Percentiles rank a stretch among this genome's conserved stretches.
Conservation (phyloP, 2,888 invertebrate genomes). For the Melitaea athalia region DNA sequence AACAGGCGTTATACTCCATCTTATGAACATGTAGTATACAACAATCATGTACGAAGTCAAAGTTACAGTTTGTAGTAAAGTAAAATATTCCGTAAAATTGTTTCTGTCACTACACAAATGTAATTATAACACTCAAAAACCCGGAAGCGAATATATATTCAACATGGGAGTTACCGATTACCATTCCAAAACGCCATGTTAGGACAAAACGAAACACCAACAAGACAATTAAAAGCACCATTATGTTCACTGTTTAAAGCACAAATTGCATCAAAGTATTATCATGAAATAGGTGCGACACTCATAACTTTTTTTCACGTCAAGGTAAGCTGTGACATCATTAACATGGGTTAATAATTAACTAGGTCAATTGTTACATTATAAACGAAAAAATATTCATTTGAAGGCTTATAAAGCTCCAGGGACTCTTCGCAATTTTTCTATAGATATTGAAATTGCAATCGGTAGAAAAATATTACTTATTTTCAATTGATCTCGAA, state of each 20-base stretch:
- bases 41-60: no score
- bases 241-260: constrained; percentile 9
- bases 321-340: constrained; percentile 42
- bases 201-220: constrained; percentile 10
- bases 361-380: constrained; percentile 4
- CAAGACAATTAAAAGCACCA: constrained; percentile 1
- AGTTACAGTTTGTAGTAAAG: no score
- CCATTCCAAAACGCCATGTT: constrained; percentile 7
- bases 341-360: background rate
- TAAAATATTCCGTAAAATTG: no score
- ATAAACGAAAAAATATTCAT: background rate
- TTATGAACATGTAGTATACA: no score
- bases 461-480: no score
- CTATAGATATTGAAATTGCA: no score
- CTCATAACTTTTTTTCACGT: constrained; percentile 38
- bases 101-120: no score
- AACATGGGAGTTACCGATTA: background rate
- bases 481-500: no score
- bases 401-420: background rate
- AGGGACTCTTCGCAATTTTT: background rate
- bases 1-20: no score
- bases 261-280: constrained; percentile 9
- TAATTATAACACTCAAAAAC: no score
- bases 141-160: background rate
- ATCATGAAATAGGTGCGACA: constrained; percentile 21